Conservation (phyloP, 2,797 vertebrate species). For the Pteronotus mesoamericanus region DNA sequence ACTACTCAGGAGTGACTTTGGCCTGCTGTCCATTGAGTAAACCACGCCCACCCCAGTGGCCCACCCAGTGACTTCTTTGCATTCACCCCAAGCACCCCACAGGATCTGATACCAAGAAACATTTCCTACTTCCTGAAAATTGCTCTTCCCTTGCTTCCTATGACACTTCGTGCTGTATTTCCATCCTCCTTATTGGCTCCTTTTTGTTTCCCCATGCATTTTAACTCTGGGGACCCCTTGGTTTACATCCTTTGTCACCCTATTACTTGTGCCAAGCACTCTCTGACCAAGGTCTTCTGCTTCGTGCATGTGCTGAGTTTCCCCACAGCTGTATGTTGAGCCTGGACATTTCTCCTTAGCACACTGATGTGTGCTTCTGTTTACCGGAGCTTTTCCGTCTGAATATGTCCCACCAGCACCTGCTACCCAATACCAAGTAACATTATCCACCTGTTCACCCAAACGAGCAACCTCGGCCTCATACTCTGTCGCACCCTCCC, state of each 20-base stretch:
- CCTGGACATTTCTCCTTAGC: not conserved
- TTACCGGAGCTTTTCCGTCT: not conserved
- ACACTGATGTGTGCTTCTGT: not conserved
- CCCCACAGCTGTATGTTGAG: not conserved
- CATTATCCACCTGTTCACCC: not conserved
- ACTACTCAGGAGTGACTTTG: not conserved
- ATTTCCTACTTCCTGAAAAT: not conserved
- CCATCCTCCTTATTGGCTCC: not conserved
- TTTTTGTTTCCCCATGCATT: not conserved
- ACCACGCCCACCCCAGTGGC: not conserved
- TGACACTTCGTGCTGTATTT: not conserved
- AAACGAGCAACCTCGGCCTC: not conserved
- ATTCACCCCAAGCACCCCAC: not conserved
- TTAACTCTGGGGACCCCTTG: not conserved
- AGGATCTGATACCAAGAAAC: not conserved
- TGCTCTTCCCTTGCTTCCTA: not conserved
- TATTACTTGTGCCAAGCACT: not conserved
- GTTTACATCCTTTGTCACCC: not conserved
- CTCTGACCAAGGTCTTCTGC: not conserved
- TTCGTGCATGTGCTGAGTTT: not conserved
- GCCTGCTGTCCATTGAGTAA: not conserved
- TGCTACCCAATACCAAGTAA: not conserved
- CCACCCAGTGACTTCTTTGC: not conserved
- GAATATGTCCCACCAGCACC: not conserved
- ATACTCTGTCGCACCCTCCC: not conserved